A percentile compares a stretch with the other conserved stretches of the same genome.
phyloP scores from a whole-genome alignment of 2,797 vertebrate genomes.

The Hydrolagus colliei region DNA sequence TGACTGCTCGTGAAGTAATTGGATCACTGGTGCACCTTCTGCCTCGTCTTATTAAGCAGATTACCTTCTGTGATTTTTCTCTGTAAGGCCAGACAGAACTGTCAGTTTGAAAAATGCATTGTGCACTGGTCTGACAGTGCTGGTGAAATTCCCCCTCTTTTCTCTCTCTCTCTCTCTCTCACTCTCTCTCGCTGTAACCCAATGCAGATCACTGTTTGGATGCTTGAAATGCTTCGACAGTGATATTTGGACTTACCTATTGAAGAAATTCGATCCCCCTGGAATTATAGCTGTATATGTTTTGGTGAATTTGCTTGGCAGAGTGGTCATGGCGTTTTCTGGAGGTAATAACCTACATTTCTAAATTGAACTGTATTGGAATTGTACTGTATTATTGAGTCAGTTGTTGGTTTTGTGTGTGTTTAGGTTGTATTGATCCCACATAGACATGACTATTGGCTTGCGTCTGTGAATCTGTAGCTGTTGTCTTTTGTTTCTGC shows the following conservation, averaged over 20 bases:
- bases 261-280: constrained; percentile 7
- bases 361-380: neutral
- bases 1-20: constrained; percentile 1
- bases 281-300: constrained; percentile 10
- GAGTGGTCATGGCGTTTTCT: neutral
- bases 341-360: constrained; percentile 10
- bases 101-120: constrained; percentile 4
- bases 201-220: neutral
- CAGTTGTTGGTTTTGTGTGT: no score
- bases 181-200: no score
- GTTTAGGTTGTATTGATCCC: neutral
- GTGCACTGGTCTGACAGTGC: neutral
- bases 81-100: constrained; percentile 10
- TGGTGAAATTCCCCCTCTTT: neutral
- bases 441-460: no score
- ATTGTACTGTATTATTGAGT: neutral
- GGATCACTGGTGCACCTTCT: constrained; percentile 12
- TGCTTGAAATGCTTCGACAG: neutral
- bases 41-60: neutral
- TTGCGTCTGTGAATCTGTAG: neutral
- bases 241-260: neutral
- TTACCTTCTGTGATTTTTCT: neutral
- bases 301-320: constrained; percentile 9
- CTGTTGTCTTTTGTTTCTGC: neutral
- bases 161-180: no score